Evolutionary conservation across 1,140 invertebrate genomes (phyloP).

Genomic region (Drosophila nebulosa): DNA sequence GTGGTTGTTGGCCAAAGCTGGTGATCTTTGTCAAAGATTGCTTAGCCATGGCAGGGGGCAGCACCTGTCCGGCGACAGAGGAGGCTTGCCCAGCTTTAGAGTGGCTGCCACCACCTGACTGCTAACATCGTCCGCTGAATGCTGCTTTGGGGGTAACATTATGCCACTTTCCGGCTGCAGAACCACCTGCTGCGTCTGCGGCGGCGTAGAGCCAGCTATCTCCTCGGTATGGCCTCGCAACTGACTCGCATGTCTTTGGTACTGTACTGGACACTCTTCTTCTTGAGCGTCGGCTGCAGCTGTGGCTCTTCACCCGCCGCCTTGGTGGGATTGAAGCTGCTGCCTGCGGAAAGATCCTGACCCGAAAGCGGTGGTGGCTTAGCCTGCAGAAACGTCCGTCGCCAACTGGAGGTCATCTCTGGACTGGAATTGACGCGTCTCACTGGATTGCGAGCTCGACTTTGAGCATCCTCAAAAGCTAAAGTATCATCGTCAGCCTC

Average conservation of each 20-base stretch:
- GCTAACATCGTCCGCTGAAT: slow-evolving; percentile 79
- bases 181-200: slow-evolving; percentile 29
- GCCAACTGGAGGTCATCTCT: slow-evolving; percentile 94
- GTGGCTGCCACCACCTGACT: slow-evolving; percentile 48
- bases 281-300: slow-evolving; percentile 81
- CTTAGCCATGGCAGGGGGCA: neutral
- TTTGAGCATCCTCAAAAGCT: slow-evolving; percentile 80
- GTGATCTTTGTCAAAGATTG: slow-evolving; percentile 29
- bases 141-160: slow-evolving; percentile 70
- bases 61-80: slow-evolving; percentile 52
- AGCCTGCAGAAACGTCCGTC: slow-evolving; percentile 83
- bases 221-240: slow-evolving; percentile 95
- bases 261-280: slow-evolving; percentile 83
- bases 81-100: slow-evolving; percentile 64
- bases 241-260: slow-evolving; percentile 85
- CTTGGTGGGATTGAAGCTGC: neutral
- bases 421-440: slow-evolving; percentile 93
- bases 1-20: slow-evolving; percentile 34
- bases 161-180: slow-evolving; percentile 32
- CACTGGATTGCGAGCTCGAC: slow-evolving; percentile 88
- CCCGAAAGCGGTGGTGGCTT: slow-evolving; percentile 61
- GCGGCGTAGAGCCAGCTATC: slow-evolving; percentile 83
- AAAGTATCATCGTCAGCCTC: slow-evolving; percentile 83
- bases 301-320: slow-evolving; percentile 64
- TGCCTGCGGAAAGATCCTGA: slow-evolving; percentile 27